Base-by-base conservation (phyloP, 1,140 invertebrate species). In the Drosophila cardini region DNA sequence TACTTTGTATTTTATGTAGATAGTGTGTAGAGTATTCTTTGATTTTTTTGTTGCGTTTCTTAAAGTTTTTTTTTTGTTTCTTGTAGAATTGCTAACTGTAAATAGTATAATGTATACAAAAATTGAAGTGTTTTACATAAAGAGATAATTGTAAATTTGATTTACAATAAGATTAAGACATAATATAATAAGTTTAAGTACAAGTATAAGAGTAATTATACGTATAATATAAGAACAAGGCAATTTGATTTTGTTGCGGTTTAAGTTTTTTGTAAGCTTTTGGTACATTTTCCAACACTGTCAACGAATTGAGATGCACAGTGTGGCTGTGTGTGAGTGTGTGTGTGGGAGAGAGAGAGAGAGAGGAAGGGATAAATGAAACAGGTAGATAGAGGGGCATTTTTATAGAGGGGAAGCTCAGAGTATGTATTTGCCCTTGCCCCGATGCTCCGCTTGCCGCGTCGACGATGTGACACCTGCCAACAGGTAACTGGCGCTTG, bases 171-270 rank as follows among this genome's bases (percentile, higher is more conserved):
- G 52, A 32, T 67, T 61, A 58, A 65, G 67, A 43, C 36, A 78
- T 60, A 57, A 71, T 81, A 52, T 21, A 72, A 72, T 69, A 69
- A 72, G 38, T 56, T 38, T 58, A 55, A 42, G 56, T 76, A 50
- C 76, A 76, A 48, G 58, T 68, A 50, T 50, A 84, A 76, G 46
- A 52, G 21, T 72, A 77, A 56, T 56, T 65, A 67, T 77, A 62
- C 78, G 64, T 84, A 76, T 67, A 87, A 68, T 72, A 64, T 79
- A 78, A 84, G 76, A 87, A 89, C 76, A 87, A 89, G 84, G 76
- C 80, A 87, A 84, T 87, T 26, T 77, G 46, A 73, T 62, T 76
- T 87, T 65, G 36, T 64, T 78, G 52, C 60, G 72, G 71, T 64
- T 73, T 38, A 34, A 26, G 21, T 48, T 64, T 55, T 55, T 60